A percentile compares a stretch with the other conserved stretches of the same genome.
Evolutionary conservation across 1,140 invertebrate species (phyloP).

Genomic region (Diorhabda sublineata): DNA sequence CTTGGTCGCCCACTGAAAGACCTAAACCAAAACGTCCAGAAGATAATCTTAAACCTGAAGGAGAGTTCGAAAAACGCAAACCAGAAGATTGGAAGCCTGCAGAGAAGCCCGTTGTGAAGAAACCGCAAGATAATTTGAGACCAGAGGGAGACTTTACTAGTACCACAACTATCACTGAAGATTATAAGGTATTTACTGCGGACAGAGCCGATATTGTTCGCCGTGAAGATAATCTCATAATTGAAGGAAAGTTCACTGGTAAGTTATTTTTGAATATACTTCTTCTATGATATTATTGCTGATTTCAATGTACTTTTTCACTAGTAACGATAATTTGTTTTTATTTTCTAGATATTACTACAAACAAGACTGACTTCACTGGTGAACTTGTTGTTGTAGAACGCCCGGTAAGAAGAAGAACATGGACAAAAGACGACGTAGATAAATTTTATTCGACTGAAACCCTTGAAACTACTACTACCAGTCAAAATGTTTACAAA

Average conservation of each 20-base stretch:
- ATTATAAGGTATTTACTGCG: slow-evolving; percentile 54
- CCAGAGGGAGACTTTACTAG: slow-evolving; percentile 55
- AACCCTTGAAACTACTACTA: slow-evolving; percentile 51
- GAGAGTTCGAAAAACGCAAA: slow-evolving; percentile 50
- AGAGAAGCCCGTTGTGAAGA: slow-evolving; percentile 42
- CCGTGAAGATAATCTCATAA: slow-evolving; percentile 58
- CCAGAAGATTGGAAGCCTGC: slow-evolving; percentile 47
- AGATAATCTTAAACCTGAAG: slow-evolving; percentile 59
- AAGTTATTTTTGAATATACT: slow-evolving; percentile 6
- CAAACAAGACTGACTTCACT: slow-evolving; percentile 62
- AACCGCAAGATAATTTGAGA: slow-evolving; percentile 54
- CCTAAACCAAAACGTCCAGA: slow-evolving; percentile 51
- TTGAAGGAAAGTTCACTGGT: slow-evolving; percentile 55
- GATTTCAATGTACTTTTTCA: too few species aligned
- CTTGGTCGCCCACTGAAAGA: slow-evolving; percentile 55
- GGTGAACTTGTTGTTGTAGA: slow-evolving; percentile 61
- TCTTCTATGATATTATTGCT: too few species aligned
- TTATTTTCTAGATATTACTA: slow-evolving; percentile 58
- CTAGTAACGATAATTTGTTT: background rate
- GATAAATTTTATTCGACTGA: slow-evolving; percentile 61
- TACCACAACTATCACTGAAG: slow-evolving; percentile 52
- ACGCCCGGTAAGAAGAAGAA: slow-evolving; percentile 61
- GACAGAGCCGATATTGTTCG: slow-evolving; percentile 59
- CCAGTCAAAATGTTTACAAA: slow-evolving; percentile 56
- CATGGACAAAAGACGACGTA: slow-evolving; percentile 67